Base-by-base conservation (phyloP, 2,888 invertebrate genomes). In the Altica lythri region DNA sequence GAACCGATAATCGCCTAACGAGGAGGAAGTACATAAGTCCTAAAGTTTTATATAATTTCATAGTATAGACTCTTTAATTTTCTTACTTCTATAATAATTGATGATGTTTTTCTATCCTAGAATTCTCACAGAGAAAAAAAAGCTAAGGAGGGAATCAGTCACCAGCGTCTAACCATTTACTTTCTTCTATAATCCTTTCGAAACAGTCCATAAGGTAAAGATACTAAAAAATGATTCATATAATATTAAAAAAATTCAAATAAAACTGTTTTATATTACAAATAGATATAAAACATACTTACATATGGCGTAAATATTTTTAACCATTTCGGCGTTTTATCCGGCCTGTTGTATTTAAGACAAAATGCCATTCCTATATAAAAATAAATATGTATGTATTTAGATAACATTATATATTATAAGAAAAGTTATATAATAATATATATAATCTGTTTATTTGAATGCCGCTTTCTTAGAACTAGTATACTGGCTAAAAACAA, bases 181-280 rank as follows among this genome's bases (percentile, higher is more conserved):
- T 85, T 76, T 97, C 96, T 75, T 95, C 94, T 74, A 90, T 88
- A 83, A 96, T 91, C 81, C 93, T 85, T 76, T 95, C 95, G 80
- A 97, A 95, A 77, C 97, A 96, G 77, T 95, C 96, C 77, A 88
- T 86, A 72, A 95, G 84, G 80, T 88, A 95, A 71, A 89, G 86
- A 72, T 89, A 92, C 93, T 95, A 10, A 84, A 83, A 57, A 67
- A 59, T 66, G 67, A 42, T 38, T 62, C 12, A 12, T 17, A 18
- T 29, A 45, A n/a, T n/a, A n/a, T n/a, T n/a, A n/a, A 9, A 42
- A 49, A 47, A 44, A 12, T 4, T 8, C 10, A 32, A 37, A 46
- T 27, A 32, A 44, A 46, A 35, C 6, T 27, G n/a, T 14, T 16
- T 1, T 8, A 27, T 9, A 43, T 17, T 14, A 13, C 1, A n/a